Evolutionary conservation across 1,140 invertebrate genomes (phyloP).

Genomic region (Caenorhabditis latens): DNA sequence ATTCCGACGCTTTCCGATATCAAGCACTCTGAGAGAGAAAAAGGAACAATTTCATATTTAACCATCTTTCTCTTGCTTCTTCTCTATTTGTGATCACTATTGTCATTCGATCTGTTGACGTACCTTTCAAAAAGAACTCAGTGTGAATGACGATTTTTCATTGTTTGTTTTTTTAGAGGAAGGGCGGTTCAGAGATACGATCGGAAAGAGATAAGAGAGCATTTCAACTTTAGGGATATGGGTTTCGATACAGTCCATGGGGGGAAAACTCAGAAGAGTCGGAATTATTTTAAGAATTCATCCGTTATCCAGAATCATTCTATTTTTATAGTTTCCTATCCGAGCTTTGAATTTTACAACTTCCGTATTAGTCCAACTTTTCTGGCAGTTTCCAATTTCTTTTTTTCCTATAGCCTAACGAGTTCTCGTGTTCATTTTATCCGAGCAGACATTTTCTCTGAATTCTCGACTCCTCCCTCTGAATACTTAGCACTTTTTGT

Average conservation of each 20-base stretch:
- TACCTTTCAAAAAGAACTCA: conserved; percentile 31
- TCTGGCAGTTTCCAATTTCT: background rate
- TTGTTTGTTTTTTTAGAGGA: background rate
- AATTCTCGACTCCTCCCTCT: background rate
- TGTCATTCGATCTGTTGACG: conserved; percentile 55
- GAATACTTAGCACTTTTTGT: background rate
- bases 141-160: conserved; percentile 38
- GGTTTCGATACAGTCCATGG: no score
- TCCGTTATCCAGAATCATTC: no score
- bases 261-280: no score
- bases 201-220: conserved; percentile 23
- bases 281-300: no score
- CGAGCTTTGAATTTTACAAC: no score
- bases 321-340: no score
- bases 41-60: conserved; percentile 17
- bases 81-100: conserved; percentile 53
- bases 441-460: background rate
- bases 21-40: background rate
- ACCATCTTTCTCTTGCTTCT: conserved; percentile 4
- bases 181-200: conserved; percentile 7
- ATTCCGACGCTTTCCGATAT: background rate
- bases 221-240: no score
- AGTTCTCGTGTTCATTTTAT: background rate
- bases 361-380: background rate
- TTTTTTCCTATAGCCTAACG: background rate